Conservation (phyloP, 2,888 invertebrate genomes). For the Andrena bucephala region DNA sequence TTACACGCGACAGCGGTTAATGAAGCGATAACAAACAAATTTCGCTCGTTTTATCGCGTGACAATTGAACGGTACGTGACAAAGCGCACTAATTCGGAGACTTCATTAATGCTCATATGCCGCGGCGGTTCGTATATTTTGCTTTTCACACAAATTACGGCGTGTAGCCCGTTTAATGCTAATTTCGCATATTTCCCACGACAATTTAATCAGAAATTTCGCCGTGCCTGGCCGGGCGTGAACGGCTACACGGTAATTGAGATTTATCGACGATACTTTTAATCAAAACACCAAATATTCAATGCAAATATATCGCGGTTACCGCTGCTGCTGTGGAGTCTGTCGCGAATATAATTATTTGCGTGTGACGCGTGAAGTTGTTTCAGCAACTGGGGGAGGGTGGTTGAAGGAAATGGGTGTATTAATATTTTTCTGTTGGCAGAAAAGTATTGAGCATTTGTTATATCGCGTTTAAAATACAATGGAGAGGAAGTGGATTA, state of each 20-base stretch:
- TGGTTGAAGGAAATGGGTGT: too few relatives aligned
- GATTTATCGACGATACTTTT: slow-evolving; percentile 63
- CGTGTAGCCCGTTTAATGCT: slow-evolving; percentile 64
- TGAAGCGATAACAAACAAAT: slow-evolving; percentile 60
- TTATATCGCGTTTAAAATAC: too few relatives aligned
- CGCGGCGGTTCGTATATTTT: slow-evolving; percentile 61
- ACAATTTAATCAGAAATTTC: slow-evolving; percentile 66
- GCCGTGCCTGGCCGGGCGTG: background rate
- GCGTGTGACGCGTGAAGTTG: background rate
- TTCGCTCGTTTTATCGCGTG: slow-evolving; percentile 52
- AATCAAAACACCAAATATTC: slow-evolving; percentile 48
- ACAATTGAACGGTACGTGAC: slow-evolving; percentile 67
- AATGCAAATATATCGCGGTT: slow-evolving; percentile 25
- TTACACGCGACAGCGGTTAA: slow-evolving; percentile 50
- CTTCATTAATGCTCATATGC: slow-evolving; percentile 68
- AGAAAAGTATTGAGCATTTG: too few relatives aligned
- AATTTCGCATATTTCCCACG: slow-evolving; percentile 67
- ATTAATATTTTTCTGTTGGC: too few relatives aligned
- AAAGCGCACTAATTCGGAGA: slow-evolving; percentile 66
- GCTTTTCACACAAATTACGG: slow-evolving; percentile 69
- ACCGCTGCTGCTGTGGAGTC: background rate
- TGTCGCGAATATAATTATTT: background rate
- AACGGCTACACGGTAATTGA: slow-evolving; percentile 46
- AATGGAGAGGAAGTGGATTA: background rate
- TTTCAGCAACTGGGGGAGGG: too few relatives aligned